Evolutionary conservation across 2,113 vertebrate genomes (phyloP).

Genomic region (Hystrix cristata): DNA sequence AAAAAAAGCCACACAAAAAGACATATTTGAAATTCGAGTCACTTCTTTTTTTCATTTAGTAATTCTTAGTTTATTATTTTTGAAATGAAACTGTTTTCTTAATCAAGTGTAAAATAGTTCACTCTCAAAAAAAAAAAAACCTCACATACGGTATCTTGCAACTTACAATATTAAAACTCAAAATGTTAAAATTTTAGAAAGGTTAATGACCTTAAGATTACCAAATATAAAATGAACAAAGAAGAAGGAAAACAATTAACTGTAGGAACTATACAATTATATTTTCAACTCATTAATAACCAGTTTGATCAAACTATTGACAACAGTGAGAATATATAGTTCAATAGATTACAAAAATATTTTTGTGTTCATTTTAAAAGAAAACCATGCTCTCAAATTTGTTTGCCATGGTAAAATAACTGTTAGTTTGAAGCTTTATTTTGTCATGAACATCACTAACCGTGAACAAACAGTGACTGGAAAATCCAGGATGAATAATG

Average conservation of each 20-base stretch:
- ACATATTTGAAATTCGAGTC: constrained; percentile 26
- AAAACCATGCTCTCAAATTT: background rate
- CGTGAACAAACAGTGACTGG: background rate
- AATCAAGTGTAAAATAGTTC: background rate
- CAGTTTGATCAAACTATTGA: constrained; percentile 1
- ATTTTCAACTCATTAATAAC: constrained; percentile 35
- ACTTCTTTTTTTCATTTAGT: background rate
- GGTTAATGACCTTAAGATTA: background rate
- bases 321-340: background rate
- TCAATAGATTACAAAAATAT: background rate
- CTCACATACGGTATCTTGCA: background rate
- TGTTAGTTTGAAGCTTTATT: background rate
- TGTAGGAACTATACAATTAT: constrained; percentile 17
- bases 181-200: background rate
- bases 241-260: background rate
- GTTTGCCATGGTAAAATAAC: background rate
- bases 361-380: background rate
- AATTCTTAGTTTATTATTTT: constrained; percentile 5
- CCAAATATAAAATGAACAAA: background rate
- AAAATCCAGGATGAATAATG: background rate
- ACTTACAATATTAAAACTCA: background rate
- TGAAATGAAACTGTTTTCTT: constrained; percentile 6
- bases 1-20: background rate
- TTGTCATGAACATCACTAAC: background rate
- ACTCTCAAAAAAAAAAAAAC: background rate